Conservation (phyloP, 2,113 vertebrate genomes). For the Neolamprologus kungweensis region DNA sequence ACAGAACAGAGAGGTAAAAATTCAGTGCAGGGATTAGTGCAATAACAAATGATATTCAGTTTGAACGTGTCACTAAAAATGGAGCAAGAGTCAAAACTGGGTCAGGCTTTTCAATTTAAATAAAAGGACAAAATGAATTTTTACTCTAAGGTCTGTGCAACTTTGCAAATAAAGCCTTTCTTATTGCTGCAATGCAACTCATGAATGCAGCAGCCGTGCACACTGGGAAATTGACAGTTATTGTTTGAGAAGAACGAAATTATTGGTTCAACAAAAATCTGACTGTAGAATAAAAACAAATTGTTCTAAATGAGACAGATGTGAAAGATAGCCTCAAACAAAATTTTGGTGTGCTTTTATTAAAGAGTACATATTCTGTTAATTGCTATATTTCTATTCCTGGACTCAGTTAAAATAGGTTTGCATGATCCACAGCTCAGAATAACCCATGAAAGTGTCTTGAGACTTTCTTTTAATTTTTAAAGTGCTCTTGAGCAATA, state of each 20-base stretch:
- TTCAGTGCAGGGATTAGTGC: neutral
- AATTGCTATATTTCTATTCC: neutral
- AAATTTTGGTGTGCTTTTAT: neutral
- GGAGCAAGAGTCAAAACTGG: neutral
- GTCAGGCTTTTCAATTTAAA: neutral
- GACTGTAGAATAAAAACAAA: neutral
- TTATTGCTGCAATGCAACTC: neutral
- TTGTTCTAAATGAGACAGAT: neutral
- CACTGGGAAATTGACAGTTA: neutral
- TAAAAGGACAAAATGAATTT: neutral
- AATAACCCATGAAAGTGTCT: neutral
- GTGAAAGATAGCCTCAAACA: neutral
- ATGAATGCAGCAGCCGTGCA: neutral
- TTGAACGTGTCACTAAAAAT: neutral
- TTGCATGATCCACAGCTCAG: neutral
- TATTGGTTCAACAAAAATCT: neutral
- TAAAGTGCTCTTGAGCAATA: neutral
- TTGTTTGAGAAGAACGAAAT: neutral
- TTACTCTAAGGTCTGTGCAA: neutral
- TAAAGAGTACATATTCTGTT: neutral
- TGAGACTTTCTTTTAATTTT: neutral
- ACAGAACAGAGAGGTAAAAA: neutral
- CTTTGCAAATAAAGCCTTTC: neutral
- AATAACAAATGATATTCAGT: neutral
- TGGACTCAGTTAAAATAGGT: neutral